phyloP scores from a whole-genome alignment of 2,113 vertebrate species.

The Jaculus jaculus region DNA sequence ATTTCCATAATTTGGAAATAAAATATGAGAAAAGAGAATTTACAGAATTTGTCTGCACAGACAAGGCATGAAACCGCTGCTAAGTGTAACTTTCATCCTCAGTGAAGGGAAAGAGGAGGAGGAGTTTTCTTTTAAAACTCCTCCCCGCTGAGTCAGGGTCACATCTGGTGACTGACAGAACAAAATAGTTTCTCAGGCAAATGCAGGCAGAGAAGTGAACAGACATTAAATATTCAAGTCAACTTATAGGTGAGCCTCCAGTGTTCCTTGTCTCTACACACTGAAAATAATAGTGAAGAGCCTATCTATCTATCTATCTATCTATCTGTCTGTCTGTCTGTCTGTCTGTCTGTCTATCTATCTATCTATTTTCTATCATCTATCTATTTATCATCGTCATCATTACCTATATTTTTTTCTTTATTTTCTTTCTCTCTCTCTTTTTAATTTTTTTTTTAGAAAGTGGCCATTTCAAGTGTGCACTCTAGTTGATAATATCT shows the following conservation, averaged over 20 bases:
- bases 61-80: neutral
- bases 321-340: no score
- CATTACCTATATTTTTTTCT: no score
- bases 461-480: no score
- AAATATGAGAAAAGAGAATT: neutral
- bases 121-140: neutral
- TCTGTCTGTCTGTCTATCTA: no score
- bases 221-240: neutral
- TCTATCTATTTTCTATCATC: no score
- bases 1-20: neutral
- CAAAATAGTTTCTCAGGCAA: neutral
- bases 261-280: neutral
- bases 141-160: neutral
- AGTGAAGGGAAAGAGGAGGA: neutral
- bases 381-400: no score
- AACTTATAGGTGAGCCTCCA: neutral
- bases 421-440: no score
- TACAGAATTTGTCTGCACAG: neutral
- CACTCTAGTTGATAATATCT: no score
- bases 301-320: neutral
- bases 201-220: neutral
- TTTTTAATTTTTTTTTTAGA: no score
- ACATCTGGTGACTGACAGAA: neutral
- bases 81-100: neutral
- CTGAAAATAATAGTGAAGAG: neutral